Percentiles rank a stretch among this genome's conserved stretches.
Conservation (phyloP, 2,888 invertebrate species). For the Tipula lateralis region DNA sequence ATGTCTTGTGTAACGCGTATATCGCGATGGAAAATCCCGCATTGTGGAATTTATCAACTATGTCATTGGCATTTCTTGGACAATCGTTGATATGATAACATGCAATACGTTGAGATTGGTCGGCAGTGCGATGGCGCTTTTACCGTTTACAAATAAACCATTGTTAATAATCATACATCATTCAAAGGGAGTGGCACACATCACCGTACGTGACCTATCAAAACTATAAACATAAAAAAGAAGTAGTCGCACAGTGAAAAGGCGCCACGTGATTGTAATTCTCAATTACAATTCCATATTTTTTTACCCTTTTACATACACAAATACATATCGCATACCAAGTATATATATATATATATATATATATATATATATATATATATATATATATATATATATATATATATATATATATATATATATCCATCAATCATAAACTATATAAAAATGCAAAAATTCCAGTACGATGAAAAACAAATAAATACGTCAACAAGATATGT, state of each 20-base stretch:
- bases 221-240: not conserved
- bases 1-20: no score
- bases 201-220: not conserved
- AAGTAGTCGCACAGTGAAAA: not conserved
- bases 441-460: not conserved
- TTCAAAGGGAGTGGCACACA: not conserved
- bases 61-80: no score
- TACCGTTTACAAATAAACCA: not conserved
- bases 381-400: not conserved
- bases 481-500: not conserved
- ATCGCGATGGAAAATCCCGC: no score
- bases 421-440: not conserved
- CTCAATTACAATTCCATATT: not conserved
- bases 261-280: slow-evolving; percentile 11
- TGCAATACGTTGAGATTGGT: not conserved
- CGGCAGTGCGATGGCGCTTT: not conserved
- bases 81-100: not conserved
- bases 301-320: not conserved
- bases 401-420: not conserved
- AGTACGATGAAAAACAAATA: not conserved
- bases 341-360: not conserved
- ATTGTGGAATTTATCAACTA: no score
- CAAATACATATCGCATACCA: no score
- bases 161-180: not conserved
- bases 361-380: not conserved